Percentiles rank a stretch among this genome's conserved stretches.
Evolutionary conservation across 1,140 invertebrate species (phyloP).

Genomic region (Temnothorax longispinosus): DNA sequence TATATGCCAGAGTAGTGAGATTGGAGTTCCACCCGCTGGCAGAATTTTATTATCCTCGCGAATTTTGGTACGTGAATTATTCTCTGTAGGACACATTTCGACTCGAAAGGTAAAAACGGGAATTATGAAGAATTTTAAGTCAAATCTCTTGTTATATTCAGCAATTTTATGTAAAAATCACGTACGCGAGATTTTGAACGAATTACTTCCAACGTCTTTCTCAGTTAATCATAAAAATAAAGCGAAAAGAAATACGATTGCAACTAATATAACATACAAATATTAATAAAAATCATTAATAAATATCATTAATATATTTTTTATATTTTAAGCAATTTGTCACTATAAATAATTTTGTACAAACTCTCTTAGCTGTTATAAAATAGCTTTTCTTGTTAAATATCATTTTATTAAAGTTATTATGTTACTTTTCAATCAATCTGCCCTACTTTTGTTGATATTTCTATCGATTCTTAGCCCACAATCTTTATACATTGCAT

Average conservation of each 20-base stretch:
- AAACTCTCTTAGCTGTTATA: background rate
- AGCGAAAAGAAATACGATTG: background rate
- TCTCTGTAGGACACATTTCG: conserved; percentile 13
- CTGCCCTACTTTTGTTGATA: background rate
- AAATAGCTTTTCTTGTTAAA: background rate
- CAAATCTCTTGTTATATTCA: conserved; percentile 29
- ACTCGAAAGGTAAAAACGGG: conserved; percentile 2
- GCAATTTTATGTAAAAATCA: conserved; percentile 21
- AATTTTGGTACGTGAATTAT: conserved; percentile 31
- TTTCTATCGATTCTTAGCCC: background rate
- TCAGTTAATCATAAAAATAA: background rate
- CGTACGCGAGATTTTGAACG: background rate
- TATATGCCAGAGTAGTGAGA: conserved; percentile 16
- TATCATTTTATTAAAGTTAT: background rate
- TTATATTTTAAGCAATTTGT: background rate
- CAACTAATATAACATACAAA: background rate
- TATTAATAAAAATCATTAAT: background rate
- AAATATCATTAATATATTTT: background rate
- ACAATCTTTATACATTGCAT: conserved; percentile 14
- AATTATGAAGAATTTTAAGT: background rate
- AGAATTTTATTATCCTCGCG: conserved; percentile 31
- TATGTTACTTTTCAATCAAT: conserved; percentile 3
- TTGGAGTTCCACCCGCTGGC: background rate
- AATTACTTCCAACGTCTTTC: background rate
- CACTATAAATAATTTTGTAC: background rate